Evolutionary conservation across 2,888 invertebrate species (phyloP).

Genomic region (Microplitis manilae): DNA sequence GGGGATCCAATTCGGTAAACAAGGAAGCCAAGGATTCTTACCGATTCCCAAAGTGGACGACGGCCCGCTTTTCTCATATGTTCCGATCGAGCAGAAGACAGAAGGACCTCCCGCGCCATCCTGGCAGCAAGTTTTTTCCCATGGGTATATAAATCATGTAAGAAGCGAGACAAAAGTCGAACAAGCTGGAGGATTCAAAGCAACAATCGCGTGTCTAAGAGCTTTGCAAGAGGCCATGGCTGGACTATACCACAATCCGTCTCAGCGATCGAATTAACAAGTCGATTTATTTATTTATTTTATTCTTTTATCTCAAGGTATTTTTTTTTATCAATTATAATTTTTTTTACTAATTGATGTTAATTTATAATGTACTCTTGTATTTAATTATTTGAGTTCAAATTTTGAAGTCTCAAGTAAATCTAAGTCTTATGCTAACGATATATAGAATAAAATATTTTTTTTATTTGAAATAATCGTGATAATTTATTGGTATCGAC

Average conservation of each 20-base stretch:
- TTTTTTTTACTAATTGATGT: neutral
- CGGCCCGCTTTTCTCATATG: slow-evolving; percentile 83
- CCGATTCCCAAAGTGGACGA: slow-evolving; percentile 83
- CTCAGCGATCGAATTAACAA: slow-evolving; percentile 51
- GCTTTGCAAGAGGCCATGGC: slow-evolving; percentile 91
- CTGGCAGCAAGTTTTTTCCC: slow-evolving; percentile 76
- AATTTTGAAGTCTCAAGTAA: no score
- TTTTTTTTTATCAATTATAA: neutral
- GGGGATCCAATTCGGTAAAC: slow-evolving; percentile 86
- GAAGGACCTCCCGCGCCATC: slow-evolving; percentile 85
- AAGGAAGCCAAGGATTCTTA: slow-evolving; percentile 77
- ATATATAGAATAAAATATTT: neutral
- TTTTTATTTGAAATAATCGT: slow-evolving; percentile 10
- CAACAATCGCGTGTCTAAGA: slow-evolving; percentile 86
- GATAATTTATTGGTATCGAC: slow-evolving; percentile 6
- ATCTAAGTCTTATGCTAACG: no score
- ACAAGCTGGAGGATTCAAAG: slow-evolving; percentile 90
- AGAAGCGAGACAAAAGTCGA: slow-evolving; percentile 82
- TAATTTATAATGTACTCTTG: no score
- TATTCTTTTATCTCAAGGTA: neutral
- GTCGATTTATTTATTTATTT: slow-evolving; percentile 51
- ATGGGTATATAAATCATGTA: slow-evolving; percentile 84
- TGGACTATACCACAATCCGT: slow-evolving; percentile 77
- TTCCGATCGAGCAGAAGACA: slow-evolving; percentile 69
- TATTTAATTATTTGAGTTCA: no score